phyloP scores from a whole-genome alignment of 2,888 invertebrate genomes.

The Pinctada fucata region DNA sequence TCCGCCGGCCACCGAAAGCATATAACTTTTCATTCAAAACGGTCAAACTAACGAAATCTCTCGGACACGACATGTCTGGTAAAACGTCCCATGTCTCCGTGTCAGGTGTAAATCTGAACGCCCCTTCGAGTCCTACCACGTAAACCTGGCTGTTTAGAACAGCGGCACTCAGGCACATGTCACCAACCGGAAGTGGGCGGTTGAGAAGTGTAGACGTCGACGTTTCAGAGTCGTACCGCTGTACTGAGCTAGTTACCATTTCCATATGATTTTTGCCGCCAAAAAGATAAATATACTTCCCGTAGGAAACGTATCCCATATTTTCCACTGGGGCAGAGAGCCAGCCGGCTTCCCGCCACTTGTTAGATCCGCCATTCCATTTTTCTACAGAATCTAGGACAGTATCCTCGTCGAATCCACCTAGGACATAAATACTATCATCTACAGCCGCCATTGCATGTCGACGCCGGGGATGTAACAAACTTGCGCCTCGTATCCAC shows the following conservation, averaged over 20 bases:
- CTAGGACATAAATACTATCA: slow-evolving; percentile 67
- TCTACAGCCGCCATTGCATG: slow-evolving; percentile 71
- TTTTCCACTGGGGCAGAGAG: slow-evolving; percentile 70
- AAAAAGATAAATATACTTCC: slow-evolving; percentile 66
- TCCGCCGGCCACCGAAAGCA: slow-evolving; percentile 67
- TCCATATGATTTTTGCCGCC: slow-evolving; percentile 72
- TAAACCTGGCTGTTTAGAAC: slow-evolving; percentile 66
- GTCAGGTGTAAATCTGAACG: slow-evolving; percentile 63
- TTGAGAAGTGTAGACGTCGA: slow-evolving; percentile 56
- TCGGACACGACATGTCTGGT: slow-evolving; percentile 65
- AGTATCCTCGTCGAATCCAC: slow-evolving; percentile 71
- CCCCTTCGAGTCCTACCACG: slow-evolving; percentile 70
- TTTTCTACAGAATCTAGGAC: slow-evolving; percentile 68
- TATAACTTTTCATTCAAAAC: slow-evolving; percentile 69
- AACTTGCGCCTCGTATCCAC: slow-evolving; percentile 66
- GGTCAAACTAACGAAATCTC: slow-evolving; percentile 70
- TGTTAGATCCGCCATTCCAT: slow-evolving; percentile 64
- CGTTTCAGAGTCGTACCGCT: slow-evolving; percentile 66
- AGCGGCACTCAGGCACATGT: slow-evolving; percentile 70
- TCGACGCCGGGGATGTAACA: slow-evolving; percentile 65
- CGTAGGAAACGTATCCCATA: slow-evolving; percentile 69
- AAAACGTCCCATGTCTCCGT: slow-evolving; percentile 66
- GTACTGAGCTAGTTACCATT: slow-evolving; percentile 69
- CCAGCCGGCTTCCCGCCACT: slow-evolving; percentile 63
- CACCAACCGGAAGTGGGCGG: slow-evolving; percentile 65